These are phyloP conservation scores for Therioaphis trifolii DNA, from an alignment of 2,888 invertebrate genomes.

Conservation along the genomic window DNA sequence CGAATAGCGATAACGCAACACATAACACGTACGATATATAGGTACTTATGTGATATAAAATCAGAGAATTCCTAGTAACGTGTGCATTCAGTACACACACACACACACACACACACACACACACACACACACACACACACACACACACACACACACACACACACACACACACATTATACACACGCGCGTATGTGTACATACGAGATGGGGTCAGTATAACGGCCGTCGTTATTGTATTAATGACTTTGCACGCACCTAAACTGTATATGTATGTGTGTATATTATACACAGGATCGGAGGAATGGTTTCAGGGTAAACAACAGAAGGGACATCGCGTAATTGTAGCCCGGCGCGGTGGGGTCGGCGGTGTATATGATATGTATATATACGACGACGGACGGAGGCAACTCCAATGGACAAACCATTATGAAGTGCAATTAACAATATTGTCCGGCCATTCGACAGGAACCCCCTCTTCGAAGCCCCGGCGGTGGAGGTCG, in stretches of 20 bases:
- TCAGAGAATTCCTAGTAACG: too few species aligned
- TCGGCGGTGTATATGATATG: background rate
- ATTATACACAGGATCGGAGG: background rate
- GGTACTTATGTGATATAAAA: too few species aligned
- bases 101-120: too few species aligned
- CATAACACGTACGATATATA: too few species aligned
- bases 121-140: too few species aligned
- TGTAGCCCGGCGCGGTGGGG: background rate
- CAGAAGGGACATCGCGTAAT: constrained; percentile 53
- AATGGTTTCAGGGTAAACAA: constrained; percentile 3
- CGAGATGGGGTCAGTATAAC: constrained; percentile 35
- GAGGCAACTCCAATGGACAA: constrained; percentile 49
- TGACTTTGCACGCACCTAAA: constrained; percentile 49
- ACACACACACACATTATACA: too few species aligned
- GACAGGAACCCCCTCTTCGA: constrained; percentile 53
- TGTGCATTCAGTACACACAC: too few species aligned
- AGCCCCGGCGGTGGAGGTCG: background rate
- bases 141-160: too few species aligned
- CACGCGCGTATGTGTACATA: background rate
- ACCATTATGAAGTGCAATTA: constrained; percentile 61
- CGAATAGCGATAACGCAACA: too few species aligned
- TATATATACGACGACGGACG: background rate
- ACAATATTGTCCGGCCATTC: constrained; percentile 55
- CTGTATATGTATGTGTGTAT: background rate
- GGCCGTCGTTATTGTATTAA: constrained; percentile 54